A percentile compares a stretch with the other conserved stretches of the same genome.
Conservation (phyloP, 2,888 invertebrate species). For the Erebia epiphron region DNA sequence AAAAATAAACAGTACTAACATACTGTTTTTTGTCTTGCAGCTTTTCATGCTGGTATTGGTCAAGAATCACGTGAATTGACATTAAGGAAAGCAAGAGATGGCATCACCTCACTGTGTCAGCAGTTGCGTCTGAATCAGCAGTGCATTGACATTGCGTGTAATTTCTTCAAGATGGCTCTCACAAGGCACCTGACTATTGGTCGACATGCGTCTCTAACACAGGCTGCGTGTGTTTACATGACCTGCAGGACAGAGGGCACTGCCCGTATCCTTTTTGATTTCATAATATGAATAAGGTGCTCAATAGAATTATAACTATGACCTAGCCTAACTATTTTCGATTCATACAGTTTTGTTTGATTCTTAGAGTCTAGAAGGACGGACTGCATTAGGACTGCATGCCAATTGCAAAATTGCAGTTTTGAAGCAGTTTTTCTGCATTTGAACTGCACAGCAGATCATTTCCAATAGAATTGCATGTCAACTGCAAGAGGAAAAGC, state of each 20-base stretch:
- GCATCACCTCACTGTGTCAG: slow-evolving; percentile 92
- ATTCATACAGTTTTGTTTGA: too few species aligned
- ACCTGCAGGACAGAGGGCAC: slow-evolving; percentile 98
- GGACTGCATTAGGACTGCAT: too few species aligned
- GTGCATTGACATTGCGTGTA: slow-evolving; percentile 96
- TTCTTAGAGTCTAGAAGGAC: too few species aligned
- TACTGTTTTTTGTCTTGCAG: slow-evolving; percentile 55
- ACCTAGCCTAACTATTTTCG: too few species aligned
- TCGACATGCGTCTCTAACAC: slow-evolving; percentile 93
- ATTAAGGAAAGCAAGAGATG: slow-evolving; percentile 92
- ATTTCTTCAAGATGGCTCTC: slow-evolving; percentile 96
- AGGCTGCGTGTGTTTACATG: slow-evolving; percentile 98
- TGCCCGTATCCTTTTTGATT: slow-evolving; percentile 89
- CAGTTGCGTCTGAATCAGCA: slow-evolving; percentile 95
- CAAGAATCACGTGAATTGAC: slow-evolving; percentile 97
- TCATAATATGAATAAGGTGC: too few species aligned
- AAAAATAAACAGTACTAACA: too few species aligned
- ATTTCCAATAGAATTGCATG: too few species aligned
- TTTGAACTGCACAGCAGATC: too few species aligned
- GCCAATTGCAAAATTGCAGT: too few species aligned
- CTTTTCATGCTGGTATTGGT: slow-evolving; percentile 90
- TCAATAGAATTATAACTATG: too few species aligned
- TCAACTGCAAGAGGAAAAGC: too few species aligned
- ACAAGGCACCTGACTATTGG: slow-evolving; percentile 94
- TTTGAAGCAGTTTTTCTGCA: too few species aligned